These are phyloP conservation scores for Rhea americana DNA, from an alignment of 2,113 vertebrate species.

Conservation along the genomic window DNA sequence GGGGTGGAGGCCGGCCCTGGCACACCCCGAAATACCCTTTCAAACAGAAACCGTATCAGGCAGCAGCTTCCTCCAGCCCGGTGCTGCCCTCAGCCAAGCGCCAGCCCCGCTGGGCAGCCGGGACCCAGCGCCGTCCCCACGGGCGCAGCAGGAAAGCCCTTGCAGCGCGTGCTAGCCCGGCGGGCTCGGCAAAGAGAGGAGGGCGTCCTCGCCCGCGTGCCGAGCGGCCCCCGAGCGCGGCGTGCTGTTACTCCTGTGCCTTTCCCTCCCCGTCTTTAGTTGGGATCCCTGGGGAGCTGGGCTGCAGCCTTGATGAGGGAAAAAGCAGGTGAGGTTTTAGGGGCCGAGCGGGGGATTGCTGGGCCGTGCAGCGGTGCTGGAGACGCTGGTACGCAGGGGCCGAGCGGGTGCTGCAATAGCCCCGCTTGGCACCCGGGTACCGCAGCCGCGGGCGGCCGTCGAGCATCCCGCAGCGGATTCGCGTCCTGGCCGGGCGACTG, in stretches of 20 bases:
- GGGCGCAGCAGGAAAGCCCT: neutral
- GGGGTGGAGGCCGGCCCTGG: slow-evolving; percentile 46
- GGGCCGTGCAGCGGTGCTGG: fast-evolving
- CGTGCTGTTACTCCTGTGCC: neutral
- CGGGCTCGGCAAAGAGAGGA: too few species aligned
- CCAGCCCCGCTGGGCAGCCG: fast-evolving
- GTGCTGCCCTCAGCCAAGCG: neutral
- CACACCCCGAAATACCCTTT: slow-evolving; percentile 58
- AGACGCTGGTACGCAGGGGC: neutral
- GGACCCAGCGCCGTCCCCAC: too few species aligned
- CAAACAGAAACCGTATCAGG: slow-evolving; percentile 64
- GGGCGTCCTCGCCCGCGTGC: too few species aligned
- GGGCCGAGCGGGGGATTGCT: too few species aligned
- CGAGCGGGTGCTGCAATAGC: neutral
- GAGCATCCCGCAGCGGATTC: slow-evolving; percentile 2
- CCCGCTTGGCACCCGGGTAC: neutral
- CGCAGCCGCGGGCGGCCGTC: fast-evolving
- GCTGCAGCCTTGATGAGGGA: fast-evolving
- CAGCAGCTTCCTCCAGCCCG: neutral
- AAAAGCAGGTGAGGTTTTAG: neutral
- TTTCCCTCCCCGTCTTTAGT: neutral
- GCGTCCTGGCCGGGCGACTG: neutral
- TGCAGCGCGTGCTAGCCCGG: too few species aligned
- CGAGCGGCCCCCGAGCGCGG: too few species aligned
- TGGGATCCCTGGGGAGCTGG: too few species aligned